Evolutionary conservation across 2,113 vertebrate species (phyloP).

Genomic region (Zosterops pallidus): DNA sequence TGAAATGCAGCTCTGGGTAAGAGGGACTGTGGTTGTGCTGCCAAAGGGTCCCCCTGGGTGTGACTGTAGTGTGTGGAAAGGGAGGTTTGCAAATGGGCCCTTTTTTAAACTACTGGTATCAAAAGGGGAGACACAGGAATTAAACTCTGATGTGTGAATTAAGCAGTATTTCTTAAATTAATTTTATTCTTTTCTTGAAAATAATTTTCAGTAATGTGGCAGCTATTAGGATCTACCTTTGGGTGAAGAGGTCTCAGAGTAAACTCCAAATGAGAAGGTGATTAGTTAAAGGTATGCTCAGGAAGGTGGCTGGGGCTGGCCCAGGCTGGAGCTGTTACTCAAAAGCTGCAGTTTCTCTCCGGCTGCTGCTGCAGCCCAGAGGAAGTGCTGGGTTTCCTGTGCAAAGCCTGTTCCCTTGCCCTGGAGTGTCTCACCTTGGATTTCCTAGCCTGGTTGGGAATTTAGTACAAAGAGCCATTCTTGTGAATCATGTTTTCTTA

Average conservation of each 20-base stretch:
- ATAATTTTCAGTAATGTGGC: neutral
- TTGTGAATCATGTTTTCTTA: slow-evolving; percentile 48
- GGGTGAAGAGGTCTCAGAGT: neutral
- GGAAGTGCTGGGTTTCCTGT: slow-evolving; percentile 64
- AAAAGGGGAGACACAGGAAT: neutral
- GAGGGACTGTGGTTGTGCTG: neutral
- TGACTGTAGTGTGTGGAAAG: too few species aligned
- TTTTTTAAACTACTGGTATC: neutral
- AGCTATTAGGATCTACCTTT: neutral
- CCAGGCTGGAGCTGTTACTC: neutral
- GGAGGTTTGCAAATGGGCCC: neutral
- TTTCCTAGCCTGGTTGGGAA: slow-evolving; percentile 8
- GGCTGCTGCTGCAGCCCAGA: slow-evolving; percentile 1
- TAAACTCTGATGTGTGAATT: neutral
- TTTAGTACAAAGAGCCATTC: slow-evolving; percentile 50
- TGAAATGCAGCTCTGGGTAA: neutral
- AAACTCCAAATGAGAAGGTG: neutral
- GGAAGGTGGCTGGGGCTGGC: neutral
- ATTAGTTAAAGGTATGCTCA: fast-evolving
- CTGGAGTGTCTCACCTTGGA: neutral
- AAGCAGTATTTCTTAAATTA: fast-evolving
- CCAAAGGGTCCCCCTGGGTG: fast-evolving
- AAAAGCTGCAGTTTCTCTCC: neutral
- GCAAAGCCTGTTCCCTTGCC: neutral
- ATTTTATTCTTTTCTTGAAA: neutral